Percentiles rank a stretch among this genome's conserved stretches.
Evolutionary conservation across 2,113 vertebrate species (phyloP).

Genomic region (Lates calcarifer): DNA sequence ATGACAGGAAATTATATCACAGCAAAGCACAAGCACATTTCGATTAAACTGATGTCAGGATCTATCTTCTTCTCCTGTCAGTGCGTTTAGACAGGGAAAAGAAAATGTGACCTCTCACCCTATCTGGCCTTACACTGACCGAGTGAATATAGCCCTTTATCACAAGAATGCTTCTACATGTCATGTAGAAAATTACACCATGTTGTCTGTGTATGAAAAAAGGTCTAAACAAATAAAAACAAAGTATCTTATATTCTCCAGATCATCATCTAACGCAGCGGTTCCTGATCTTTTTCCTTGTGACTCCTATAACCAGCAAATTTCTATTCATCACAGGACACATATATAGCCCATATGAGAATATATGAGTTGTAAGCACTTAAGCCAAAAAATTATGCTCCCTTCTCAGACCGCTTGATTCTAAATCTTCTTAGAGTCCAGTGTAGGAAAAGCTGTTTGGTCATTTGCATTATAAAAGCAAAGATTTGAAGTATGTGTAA

Average conservation of each 20-base stretch:
- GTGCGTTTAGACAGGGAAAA: conserved; percentile 30
- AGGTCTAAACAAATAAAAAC: neutral
- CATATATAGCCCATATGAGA: neutral
- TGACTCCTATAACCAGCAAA: neutral
- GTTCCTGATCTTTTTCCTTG: neutral
- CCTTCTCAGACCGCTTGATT: neutral
- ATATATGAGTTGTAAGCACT: neutral
- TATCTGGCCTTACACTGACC: conserved; percentile 18
- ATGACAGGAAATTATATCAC: conserved; percentile 70
- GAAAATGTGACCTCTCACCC: conserved; percentile 41
- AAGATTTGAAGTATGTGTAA: no score
- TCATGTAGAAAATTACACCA: neutral
- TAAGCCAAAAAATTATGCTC: neutral
- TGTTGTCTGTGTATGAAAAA: neutral
- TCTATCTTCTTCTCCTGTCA: conserved; percentile 56
- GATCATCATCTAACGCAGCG: neutral
- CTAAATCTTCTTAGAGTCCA: neutral
- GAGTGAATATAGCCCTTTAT: conserved; percentile 32
- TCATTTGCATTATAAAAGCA: neutral
- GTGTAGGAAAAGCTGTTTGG: neutral
- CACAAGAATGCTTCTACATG: neutral
- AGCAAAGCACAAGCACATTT: conserved; percentile 63
- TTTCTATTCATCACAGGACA: neutral
- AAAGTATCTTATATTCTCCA: neutral
- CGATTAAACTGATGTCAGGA: conserved; percentile 71